These are phyloP conservation scores for Drosophila subquinaria DNA, from an alignment of 2,888 invertebrate genomes.

Conservation along the genomic window DNA sequence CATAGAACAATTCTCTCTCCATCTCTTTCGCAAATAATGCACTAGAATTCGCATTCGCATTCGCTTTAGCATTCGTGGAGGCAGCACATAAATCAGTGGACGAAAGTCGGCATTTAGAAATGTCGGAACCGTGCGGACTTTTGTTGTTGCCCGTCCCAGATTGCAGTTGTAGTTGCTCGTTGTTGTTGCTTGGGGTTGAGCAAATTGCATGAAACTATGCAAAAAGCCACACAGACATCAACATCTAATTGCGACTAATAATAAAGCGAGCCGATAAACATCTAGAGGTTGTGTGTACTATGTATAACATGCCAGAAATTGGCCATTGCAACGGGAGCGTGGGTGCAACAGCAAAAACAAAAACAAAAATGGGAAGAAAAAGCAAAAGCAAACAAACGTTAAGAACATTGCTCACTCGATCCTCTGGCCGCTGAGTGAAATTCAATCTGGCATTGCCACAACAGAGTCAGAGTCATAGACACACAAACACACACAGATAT, in stretches of 20 bases:
- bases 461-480: slow-evolving; percentile 1
- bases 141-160: slow-evolving; percentile 34
- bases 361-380: not conserved
- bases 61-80: slow-evolving; percentile 9
- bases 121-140: slow-evolving; percentile 43
- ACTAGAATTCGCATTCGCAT: slow-evolving; percentile 21
- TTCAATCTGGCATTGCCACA: slow-evolving; percentile 60
- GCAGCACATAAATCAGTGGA: slow-evolving; percentile 66
- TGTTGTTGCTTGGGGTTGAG: slow-evolving; percentile 14
- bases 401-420: slow-evolving; percentile 35
- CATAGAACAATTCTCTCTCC: slow-evolving; percentile 1
- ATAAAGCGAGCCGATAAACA: slow-evolving; percentile 76
- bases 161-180: slow-evolving; percentile 11
- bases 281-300: slow-evolving; percentile 31
- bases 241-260: slow-evolving; percentile 80
- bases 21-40: slow-evolving; percentile 12
- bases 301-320: slow-evolving; percentile 57
- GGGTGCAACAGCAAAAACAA: slow-evolving; percentile 33
- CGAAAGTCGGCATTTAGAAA: slow-evolving; percentile 45
- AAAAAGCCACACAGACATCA: slow-evolving; percentile 69
- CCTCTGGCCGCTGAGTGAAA: slow-evolving; percentile 48
- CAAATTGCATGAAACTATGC: slow-evolving; percentile 64
- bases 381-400: slow-evolving; percentile 7
- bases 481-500: not conserved
- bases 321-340: slow-evolving; percentile 54